Evolutionary conservation across 2,797 vertebrate species (phyloP).

Genomic region (Danio aesculapii): DNA sequence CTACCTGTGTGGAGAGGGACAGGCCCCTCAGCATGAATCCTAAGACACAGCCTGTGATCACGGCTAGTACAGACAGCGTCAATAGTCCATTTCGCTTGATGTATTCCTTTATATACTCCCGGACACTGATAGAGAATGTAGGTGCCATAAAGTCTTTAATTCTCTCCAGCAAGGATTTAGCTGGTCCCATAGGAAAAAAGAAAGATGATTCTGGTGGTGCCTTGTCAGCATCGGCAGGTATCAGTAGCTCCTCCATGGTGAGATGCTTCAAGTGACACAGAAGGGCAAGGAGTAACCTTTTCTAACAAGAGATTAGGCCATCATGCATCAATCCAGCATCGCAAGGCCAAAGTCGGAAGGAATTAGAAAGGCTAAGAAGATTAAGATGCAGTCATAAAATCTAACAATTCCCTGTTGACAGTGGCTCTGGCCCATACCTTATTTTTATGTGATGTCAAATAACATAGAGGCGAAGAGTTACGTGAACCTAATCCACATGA

Average conservation of each 20-base stretch:
- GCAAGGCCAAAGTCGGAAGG: constrained; percentile 44
- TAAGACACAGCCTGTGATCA: constrained; percentile 82
- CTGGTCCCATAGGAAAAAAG: constrained; percentile 47
- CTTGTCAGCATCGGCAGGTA: constrained; percentile 72
- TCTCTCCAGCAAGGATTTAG: constrained; percentile 64
- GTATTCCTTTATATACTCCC: constrained; percentile 63
- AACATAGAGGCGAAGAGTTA: not conserved
- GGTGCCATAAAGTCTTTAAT: constrained; percentile 61
- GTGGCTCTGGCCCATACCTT: constrained; percentile 26
- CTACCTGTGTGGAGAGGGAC: constrained; percentile 84
- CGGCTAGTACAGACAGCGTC: constrained; percentile 83
- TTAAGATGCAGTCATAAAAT: constrained; percentile 65
- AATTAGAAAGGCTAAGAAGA: constrained; percentile 73
- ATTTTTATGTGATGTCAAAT: constrained; percentile 26
- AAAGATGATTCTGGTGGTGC: constrained; percentile 54
- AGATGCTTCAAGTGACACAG: constrained; percentile 59
- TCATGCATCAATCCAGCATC: constrained; percentile 52
- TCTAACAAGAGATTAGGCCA: constrained; percentile 70
- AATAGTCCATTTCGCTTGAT: constrained; percentile 82
- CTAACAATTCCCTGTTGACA: constrained; percentile 65
- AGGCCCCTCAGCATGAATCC: constrained; percentile 84
- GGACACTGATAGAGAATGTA: not conserved
- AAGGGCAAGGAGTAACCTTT: constrained; percentile 53
- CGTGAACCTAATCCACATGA: not conserved
- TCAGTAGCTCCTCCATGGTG: constrained; percentile 78